These are phyloP conservation scores for Moxostoma hubbsi DNA, from an alignment of 2,797 vertebrate genomes.

Conservation along the genomic window DNA sequence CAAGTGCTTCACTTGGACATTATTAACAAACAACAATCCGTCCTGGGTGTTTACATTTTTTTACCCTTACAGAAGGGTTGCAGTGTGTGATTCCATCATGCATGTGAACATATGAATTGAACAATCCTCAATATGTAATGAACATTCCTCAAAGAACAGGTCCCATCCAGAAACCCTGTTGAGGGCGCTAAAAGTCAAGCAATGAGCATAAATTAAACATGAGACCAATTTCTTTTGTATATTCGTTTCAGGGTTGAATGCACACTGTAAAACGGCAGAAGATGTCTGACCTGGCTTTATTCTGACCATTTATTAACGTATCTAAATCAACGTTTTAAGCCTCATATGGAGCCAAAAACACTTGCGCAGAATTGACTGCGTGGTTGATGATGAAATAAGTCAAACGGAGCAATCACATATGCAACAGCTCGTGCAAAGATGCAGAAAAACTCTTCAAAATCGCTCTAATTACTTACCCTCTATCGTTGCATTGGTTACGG, in stretches of 20 bases:
- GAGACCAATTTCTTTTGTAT: background rate
- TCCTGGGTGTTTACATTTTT: background rate
- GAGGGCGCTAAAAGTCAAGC: constrained; percentile 45
- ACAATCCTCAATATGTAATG: too few species aligned
- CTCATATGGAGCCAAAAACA: background rate
- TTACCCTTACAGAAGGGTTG: background rate
- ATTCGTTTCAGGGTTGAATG: background rate
- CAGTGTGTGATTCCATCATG: background rate
- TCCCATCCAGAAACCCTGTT: constrained; percentile 8
- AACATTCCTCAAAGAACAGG: background rate
- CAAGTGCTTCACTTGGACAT: background rate
- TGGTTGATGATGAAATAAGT: background rate
- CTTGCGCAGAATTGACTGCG: background rate
- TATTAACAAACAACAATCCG: background rate
- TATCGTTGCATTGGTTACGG: constrained; percentile 48
- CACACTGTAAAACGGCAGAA: background rate
- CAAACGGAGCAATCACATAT: background rate
- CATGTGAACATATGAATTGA: too few species aligned
- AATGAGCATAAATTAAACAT: constrained; percentile 5
- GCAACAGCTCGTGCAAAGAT: background rate
- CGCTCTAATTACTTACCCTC: constrained; percentile 49
- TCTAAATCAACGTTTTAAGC: constrained; percentile 3
- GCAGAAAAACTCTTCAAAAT: background rate
- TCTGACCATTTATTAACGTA: background rate
- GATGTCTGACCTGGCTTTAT: background rate